Conservation (phyloP, 2,888 invertebrate genomes). For the Synergus umbraculus region DNA sequence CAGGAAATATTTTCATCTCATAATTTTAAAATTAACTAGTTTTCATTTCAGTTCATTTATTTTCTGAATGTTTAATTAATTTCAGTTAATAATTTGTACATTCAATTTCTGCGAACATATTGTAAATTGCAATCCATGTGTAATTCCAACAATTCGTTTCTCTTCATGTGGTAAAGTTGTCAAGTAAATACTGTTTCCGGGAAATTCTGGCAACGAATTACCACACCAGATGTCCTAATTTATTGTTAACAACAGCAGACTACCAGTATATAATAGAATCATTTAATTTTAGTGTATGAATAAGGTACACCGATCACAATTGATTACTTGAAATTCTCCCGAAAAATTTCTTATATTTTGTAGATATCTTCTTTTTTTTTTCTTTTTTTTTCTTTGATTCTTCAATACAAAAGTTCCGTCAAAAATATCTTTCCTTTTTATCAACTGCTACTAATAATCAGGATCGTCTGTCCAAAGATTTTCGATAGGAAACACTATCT, state of each 20-base stretch:
- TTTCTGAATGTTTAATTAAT: conserved; percentile 6
- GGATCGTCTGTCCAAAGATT: conserved; percentile 22
- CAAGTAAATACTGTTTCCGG: not conserved
- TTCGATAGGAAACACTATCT: not conserved
- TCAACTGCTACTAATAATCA: conserved; percentile 54
- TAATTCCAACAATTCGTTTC: conserved; percentile 21
- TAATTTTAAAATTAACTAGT: not conserved
- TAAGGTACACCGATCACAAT: conserved; percentile 70
- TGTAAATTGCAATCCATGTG: not conserved
- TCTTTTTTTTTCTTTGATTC: conserved; percentile 48
- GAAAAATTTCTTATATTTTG: conserved; percentile 58
- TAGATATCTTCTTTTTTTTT: conserved; percentile 43
- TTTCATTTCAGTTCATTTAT: no score
- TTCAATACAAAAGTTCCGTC: conserved; percentile 56
- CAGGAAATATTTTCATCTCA: not conserved
- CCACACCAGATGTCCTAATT: conserved; percentile 51
- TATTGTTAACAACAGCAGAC: conserved; percentile 74
- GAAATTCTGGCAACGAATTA: not conserved
- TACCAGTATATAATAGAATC: conserved; percentile 62
- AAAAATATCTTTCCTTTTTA: conserved; percentile 68
- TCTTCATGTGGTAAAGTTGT: not conserved
- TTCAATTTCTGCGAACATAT: not conserved
- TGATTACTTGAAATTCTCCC: conserved; percentile 54
- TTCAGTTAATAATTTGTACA: not conserved
- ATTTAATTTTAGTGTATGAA: conserved; percentile 56